Evolutionary conservation across 2,113 vertebrate genomes (phyloP), one percentile per base, ranked within the genome.

Genomic region (Notothenia rossii): DNA sequence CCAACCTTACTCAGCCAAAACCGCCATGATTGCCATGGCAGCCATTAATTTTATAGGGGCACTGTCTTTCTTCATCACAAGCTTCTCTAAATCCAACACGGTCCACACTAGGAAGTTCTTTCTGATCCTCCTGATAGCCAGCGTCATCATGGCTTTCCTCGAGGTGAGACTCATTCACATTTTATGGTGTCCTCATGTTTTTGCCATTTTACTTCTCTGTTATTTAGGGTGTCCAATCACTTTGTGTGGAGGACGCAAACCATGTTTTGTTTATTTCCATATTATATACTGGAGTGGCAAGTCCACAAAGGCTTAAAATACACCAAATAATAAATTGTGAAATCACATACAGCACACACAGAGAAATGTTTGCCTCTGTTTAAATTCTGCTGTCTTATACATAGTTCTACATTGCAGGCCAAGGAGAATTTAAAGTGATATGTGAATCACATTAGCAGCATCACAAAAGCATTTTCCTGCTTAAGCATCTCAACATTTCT

Each of bases 1-100:
- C 46, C 96, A 94, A 58, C 97, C 96, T 0, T 96, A 95, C 81
- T 94, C 96, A 0, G 96, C 96, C 88, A 97, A 96, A 64, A 94
- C 95, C 0, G 93, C 95, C 82, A 98, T 98, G 96, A 96, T 98
- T 1, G 95, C 96, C 53, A 95, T 96, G 94, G 94, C 95, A 0
- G 95, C 96, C 78, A 94, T 97, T 48, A 96, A 94, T 88, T 97
- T 98, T 75, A 83, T 97, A 0, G 84, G 81, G 5, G 81, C 93
- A 1, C 71, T 97, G 82, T 93, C 88, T 1, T 91, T 97, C 66
- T 95, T 97, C 46, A 93, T 97, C 3, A 77, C 90, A 33, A 94
- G 93, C 72, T 70, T 97, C 88, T 95, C 93, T 71, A 97, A 96
- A 81, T 91, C 95, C 0, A n/a, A 45, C 50, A 49, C 73, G 0